Evolutionary conservation across 2,888 invertebrate genomes (phyloP), one percentile per base, ranked within the genome.

Genomic region (Drosophila pseudotalamancana): DNA sequence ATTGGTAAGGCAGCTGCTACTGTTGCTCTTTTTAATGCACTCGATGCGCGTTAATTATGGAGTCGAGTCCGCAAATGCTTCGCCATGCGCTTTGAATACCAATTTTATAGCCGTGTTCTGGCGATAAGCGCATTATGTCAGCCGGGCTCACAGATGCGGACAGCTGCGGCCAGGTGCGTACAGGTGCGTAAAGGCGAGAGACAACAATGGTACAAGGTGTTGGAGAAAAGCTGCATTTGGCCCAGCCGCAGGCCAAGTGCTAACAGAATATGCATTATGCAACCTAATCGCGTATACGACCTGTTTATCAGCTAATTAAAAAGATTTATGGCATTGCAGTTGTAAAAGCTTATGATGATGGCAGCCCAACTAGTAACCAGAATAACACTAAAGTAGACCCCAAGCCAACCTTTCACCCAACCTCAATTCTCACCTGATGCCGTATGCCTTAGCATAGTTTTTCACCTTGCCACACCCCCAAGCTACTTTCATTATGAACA

Each of bases 301-400:
- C 51, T 79, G 76, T 61, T 79, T 76, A 79, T 63, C 72, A 64
- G 62, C 59, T 79, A 80, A 72, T 79, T 76, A 79, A 76, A 64
- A 59, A 61, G 80, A 76, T 66, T 76, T 77, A 79, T 76, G 57
- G 50, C 57, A 35, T 55, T 66, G 68, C 68, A 74, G 46, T 56
- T 60, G 57, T 61, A 56, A 81, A n/a, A 62, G 66, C 61, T 5
- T 25, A 35, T n/a, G 25, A 35, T 37, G 35, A 35, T 35, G 49
- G 18, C 27, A 25, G 19, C 34, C 8, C 34, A 25, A 25, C 25
- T 9, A 35, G 46, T 34, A 48, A 46, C 46, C 14, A 21, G 4
- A 31, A 1, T 25, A 35, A 18, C n/a, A n/a, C n/a, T n/a, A n/a
- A n/a, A n/a, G n/a, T n/a, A n/a, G 4, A 12, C 5, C 9, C n/a